Conservation (phyloP, 2,888 invertebrate species). For the Scaptomyza reducta region DNA sequence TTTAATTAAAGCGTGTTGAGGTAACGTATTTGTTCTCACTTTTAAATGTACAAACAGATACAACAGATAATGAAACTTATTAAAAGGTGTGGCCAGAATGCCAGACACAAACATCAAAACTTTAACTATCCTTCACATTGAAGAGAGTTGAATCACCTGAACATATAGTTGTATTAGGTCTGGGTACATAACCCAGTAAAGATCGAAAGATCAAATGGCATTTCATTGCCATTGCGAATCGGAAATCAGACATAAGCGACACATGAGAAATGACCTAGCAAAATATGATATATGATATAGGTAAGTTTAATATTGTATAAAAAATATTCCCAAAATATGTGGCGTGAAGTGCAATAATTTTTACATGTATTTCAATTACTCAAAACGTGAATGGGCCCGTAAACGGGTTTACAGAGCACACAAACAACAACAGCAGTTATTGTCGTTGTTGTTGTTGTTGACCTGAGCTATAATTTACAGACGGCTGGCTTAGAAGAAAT, state of each 20-base stretch:
- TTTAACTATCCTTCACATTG: slow-evolving; percentile 67
- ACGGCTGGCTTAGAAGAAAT: slow-evolving; percentile 71
- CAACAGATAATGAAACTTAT: slow-evolving; percentile 19
- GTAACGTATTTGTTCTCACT: neutral
- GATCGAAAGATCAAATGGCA: slow-evolving; percentile 72
- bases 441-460: slow-evolving; percentile 2
- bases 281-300: slow-evolving; percentile 24
- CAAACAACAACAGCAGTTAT: slow-evolving; percentile 7
- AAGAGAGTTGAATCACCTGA: slow-evolving; percentile 70
- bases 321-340: slow-evolving; percentile 66
- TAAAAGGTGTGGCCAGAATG: slow-evolving; percentile 51
- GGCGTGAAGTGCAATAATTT: slow-evolving; percentile 64
- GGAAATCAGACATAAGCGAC: slow-evolving; percentile 62
- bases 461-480: slow-evolving; percentile 70
- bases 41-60: slow-evolving; percentile 10
- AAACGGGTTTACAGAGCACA: slow-evolving; percentile 61
- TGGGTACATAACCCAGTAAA: slow-evolving; percentile 42
- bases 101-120: slow-evolving; percentile 13
- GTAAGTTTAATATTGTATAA: slow-evolving; percentile 37
- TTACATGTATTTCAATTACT: slow-evolving; percentile 74
- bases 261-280: slow-evolving; percentile 59
- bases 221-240: slow-evolving; percentile 69
- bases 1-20: neutral
- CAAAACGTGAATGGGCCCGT: slow-evolving; percentile 46
- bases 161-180: slow-evolving; percentile 13